Base-by-base conservation (phyloP, 2,888 invertebrate species). In the Hirtodrosophila alboralis region DNA sequence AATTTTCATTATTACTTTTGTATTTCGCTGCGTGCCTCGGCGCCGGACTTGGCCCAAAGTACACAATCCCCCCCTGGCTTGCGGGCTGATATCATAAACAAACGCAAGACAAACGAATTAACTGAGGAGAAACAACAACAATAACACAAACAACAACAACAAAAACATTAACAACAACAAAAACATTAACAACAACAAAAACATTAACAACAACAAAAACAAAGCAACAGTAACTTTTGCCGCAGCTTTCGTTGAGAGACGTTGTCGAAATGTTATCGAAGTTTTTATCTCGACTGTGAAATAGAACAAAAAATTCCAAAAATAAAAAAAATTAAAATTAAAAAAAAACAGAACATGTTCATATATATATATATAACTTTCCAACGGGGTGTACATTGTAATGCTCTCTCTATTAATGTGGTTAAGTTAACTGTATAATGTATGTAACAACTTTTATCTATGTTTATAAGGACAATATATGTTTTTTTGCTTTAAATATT, bases 71-170 rank as follows among this genome's bases (percentile, higher is more conserved):
- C 36, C 13, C 3, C 16, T 51, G 37, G 51, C 56, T 74, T 74
- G 74, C 71, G 64, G 71, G 69, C 64, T 21, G 54, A 34, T 41
- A 58, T 70, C 64, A 68, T 87, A 84, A 86, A 78, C 87, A 84
- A 67, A 68, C 33, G 56, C 40, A 62, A 66, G 52, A 54, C 51
- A 44, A 66, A 57, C 61, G 30, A 40, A 48, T 34, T 33, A 60
- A 41, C 45, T 33, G 37, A 41, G 34, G 47, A 52, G 41, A 37
- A 47, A 23, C 43, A 34, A 34, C 10, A 56, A 6, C 8, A 54
- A 13, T 31, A 67, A 48, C 38, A 58, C 31, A 33, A 54, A 48
- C 34, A 34, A 37, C 31, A 37, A 56, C 27, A 59, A 31, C 30
- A 67, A 37, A 26, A 21, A 58, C 43, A 47, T n/a, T n/a, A 33